phyloP scores from a whole-genome alignment of 37 sponge, comb jelly and placozoan genomes.

The Tethya wilhelma region DNA sequence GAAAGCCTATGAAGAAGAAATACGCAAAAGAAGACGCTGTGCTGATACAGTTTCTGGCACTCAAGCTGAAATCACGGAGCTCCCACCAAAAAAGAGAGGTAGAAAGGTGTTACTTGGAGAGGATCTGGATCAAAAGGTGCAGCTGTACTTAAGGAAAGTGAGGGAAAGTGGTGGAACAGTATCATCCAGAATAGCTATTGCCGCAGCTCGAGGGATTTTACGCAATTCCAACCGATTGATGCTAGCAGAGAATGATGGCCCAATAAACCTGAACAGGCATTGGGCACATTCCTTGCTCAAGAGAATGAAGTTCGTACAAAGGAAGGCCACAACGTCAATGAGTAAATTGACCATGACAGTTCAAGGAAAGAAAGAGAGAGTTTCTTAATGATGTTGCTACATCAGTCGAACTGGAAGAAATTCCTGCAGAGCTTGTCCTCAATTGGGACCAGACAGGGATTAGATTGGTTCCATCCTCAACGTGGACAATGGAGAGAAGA shows the following conservation, averaged over 20 bases:
- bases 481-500: constrained; percentile 53
- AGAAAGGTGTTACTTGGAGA: not conserved
- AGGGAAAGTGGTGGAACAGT: constrained; percentile 17
- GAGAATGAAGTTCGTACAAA: constrained; percentile 56
- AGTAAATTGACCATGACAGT: constrained; percentile 23
- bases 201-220: constrained; percentile 53
- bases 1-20: constrained; percentile 1
- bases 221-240: not conserved
- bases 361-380: constrained; percentile 23
- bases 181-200: constrained; percentile 49
- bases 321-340: constrained; percentile 46
- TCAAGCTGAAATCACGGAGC: not conserved
- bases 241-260: constrained; percentile 51
- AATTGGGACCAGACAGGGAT: constrained; percentile 71
- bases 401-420: constrained; percentile 42
- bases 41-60: too few relatives aligned
- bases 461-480: constrained; percentile 33
- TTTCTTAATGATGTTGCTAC: constrained; percentile 37
- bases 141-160: constrained; percentile 49
- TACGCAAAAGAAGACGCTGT: constrained; percentile 1
- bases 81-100: constrained; percentile 11
- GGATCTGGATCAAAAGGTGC: constrained; percentile 16
- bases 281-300: constrained; percentile 40
- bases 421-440: constrained; percentile 52
- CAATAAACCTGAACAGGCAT: constrained; percentile 34